phyloP scores from a whole-genome alignment of 92 coral and sea anemone species.

The Phenganax marumi region DNA sequence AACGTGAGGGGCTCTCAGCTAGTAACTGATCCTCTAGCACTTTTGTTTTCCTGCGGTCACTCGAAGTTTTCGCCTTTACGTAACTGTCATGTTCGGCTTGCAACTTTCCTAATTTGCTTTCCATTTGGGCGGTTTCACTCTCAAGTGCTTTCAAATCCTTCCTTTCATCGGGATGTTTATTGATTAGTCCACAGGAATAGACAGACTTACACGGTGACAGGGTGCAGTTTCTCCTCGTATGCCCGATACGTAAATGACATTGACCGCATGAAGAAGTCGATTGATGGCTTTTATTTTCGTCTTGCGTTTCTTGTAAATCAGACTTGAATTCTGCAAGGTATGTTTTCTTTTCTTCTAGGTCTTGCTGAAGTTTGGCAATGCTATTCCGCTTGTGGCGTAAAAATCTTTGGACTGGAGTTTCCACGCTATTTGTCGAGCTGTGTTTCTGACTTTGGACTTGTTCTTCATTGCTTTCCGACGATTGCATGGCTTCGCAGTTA shows the following conservation, averaged over 20 bases:
- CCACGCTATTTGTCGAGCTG: neutral
- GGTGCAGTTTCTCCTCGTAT: constrained; percentile 33
- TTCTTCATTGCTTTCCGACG: constrained; percentile 7
- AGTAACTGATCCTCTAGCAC: neutral
- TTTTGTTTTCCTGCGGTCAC: constrained; percentile 17
- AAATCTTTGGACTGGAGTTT: constrained; percentile 34
- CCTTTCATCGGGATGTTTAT: constrained; percentile 28
- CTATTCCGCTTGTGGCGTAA: constrained; percentile 9
- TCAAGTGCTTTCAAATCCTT: constrained; percentile 24
- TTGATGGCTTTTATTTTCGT: neutral
- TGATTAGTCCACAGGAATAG: constrained; percentile 27
- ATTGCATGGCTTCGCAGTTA: neutral
- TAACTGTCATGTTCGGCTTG: constrained; percentile 31
- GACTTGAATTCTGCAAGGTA: constrained; percentile 11
- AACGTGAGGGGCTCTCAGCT: constrained; percentile 9
- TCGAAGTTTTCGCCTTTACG: constrained; percentile 18
- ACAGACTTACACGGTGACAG: constrained; percentile 30
- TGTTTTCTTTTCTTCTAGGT: constrained; percentile 20
- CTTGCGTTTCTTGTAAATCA: constrained; percentile 5
- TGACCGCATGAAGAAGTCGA: constrained; percentile 19
- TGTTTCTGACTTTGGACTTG: neutral
- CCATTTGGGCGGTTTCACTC: constrained; percentile 13
- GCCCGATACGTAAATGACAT: constrained; percentile 33
- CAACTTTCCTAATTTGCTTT: constrained; percentile 20
- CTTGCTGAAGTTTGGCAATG: neutral